Evolutionary conservation across 1,140 invertebrate genomes (phyloP), one percentile per base, ranked within the genome.

Genomic region (Pseudachorutes palmiensis): DNA sequence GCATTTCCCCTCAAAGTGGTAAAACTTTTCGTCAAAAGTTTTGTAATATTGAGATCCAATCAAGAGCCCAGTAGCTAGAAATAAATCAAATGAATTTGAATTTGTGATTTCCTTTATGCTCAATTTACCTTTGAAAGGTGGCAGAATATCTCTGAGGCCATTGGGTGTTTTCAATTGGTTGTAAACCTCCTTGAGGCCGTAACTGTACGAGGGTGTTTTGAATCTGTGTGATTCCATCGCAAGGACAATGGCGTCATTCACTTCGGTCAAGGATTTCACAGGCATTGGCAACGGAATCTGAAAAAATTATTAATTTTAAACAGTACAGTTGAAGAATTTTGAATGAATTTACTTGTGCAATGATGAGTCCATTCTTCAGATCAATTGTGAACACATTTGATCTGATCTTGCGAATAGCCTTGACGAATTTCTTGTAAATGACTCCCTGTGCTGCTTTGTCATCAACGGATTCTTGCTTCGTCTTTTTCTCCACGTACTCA

Each of bases 1-100:
- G 19, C 36, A 96, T 16, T 79, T 82, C 59, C 91, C 91, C 24
- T 86, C 84, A 79, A 92, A 87, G 16, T 86, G 85, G 59, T 88
- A 80, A 71, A 90, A 86, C 65, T 84, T 84, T 0, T 87, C 86
- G 76, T 96, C 92, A 76, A 67, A 68, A 22, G 69, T 69, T 55
- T 45, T 57, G 62, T 55, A 68, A 64, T 62, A 68, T 49, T 65
- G 49, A 3, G 49, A 62, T 62, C 67, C 70, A 16, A 71, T 41
- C 3, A 71, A 3, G 1, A 66, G n/a, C 5, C 61, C 64, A 3
- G 28, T 24, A 12, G 63, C 67, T 68, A 29, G 1, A 66, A 49
- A 62, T 2, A 24, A 36, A 63, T 48, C 9, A 41, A 48, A 41
- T 31, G 36, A 24, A 31, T 26, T 48, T 9, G 31, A 63, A 9